Evolutionary conservation across 2,888 invertebrate genomes (phyloP).

Genomic region (Salticus scenicus): DNA sequence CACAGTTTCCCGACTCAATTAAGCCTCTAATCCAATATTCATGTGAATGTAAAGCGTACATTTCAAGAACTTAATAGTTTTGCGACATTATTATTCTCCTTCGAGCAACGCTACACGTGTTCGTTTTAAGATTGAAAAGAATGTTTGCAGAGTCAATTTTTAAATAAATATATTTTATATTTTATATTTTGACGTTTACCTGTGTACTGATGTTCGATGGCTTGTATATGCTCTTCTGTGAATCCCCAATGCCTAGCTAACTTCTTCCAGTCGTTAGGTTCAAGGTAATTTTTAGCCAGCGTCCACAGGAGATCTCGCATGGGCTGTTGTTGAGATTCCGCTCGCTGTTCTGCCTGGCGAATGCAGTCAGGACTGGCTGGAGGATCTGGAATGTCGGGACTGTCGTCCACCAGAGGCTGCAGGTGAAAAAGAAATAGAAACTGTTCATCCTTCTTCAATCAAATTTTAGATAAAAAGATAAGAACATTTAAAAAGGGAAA

Average conservation of each 20-base stretch:
- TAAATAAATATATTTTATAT: no score
- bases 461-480: no score
- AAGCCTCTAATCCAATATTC: no score
- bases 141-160: no score
- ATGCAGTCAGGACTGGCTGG: conserved; percentile 30
- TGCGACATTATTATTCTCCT: no score
- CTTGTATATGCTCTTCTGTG: conserved; percentile 82
- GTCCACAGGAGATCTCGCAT: conserved; percentile 76
- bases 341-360: conserved; percentile 52
- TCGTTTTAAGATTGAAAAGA: no score
- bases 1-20: no score
- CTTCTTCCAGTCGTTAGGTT: conserved; percentile 81
- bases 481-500: no score
- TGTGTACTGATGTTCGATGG: conserved; percentile 84
- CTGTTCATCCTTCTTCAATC: neutral
- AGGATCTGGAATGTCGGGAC: neutral
- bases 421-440: neutral
- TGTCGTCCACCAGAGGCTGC: conserved; percentile 26
- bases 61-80: no score
- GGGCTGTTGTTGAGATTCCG: conserved; percentile 51
- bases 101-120: no score
- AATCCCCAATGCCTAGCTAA: conserved; percentile 83
- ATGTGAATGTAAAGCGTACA: no score
- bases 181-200: no score
- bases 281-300: conserved; percentile 78